Percentiles rank a stretch among this genome's conserved stretches.
Evolutionary conservation across 2,888 invertebrate genomes (phyloP).

Genomic region (Thereva unica): DNA sequence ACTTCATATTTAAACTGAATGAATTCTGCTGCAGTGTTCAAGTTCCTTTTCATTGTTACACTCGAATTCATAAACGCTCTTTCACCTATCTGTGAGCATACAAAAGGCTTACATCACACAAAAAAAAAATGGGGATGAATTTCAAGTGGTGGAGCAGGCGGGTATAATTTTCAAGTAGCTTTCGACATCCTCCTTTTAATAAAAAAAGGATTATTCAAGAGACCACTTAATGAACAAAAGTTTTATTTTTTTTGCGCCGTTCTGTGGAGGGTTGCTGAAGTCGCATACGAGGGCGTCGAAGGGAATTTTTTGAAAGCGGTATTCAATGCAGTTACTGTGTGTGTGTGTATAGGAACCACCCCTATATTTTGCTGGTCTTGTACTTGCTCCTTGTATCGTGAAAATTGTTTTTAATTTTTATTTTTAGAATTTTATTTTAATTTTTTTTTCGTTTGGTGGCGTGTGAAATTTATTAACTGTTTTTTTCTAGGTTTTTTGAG

Average conservation of each 20-base stretch:
- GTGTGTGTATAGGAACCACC: too few relatives aligned
- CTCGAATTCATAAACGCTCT: slow-evolving; percentile 20
- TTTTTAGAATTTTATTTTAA: too few relatives aligned
- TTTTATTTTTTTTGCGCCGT: neutral
- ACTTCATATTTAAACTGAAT: neutral
- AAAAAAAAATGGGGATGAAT: neutral
- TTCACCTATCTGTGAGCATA: slow-evolving; percentile 28
- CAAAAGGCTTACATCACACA: slow-evolving; percentile 1
- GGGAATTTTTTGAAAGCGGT: too few relatives aligned
- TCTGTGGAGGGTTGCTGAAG: neutral
- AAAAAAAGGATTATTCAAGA: slow-evolving; percentile 33
- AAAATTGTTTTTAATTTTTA: too few relatives aligned
- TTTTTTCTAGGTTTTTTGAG: too few relatives aligned
- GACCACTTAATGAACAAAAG: slow-evolving; percentile 33
- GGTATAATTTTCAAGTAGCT: slow-evolving; percentile 33
- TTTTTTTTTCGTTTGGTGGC: too few relatives aligned
- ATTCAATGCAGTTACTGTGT: too few relatives aligned
- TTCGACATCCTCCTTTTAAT: slow-evolving; percentile 22
- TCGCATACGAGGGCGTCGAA: too few relatives aligned
- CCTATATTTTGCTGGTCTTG: too few relatives aligned
- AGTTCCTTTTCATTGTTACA: slow-evolving; percentile 9
- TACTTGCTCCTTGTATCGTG: too few relatives aligned
- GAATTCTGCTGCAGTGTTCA: neutral
- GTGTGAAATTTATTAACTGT: too few relatives aligned
- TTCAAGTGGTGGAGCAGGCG: slow-evolving; percentile 27